Base-by-base conservation (phyloP, 2,113 vertebrate species). In the Corythoichthys intestinalis region DNA sequence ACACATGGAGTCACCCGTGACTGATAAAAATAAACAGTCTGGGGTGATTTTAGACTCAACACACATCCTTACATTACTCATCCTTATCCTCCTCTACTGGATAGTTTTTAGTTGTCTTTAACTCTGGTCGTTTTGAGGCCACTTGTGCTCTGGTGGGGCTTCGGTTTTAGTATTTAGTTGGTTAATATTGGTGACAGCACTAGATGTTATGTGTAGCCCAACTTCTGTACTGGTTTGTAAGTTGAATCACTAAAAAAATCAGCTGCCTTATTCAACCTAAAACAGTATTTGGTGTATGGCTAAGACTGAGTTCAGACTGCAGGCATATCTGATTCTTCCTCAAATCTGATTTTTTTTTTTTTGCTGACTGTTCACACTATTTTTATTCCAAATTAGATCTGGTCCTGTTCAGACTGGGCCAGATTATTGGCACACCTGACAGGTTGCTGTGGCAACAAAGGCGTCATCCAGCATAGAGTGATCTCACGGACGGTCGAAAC, bases 61-160 rank as follows among this genome's bases (percentile, higher is more conserved):
- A 73, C 63, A 66, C 53, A 70, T 59, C 70, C 76, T 28, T 72
- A 52, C 65, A 69, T 83, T 76, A 83, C 75, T 76, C 79, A 82
- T 59, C 63, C 72, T 58, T 53, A 53, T 34, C 71, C 72, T 85
- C 79, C 61, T 83, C 79, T 75, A 83, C 68, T 72, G 15, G 62
- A 17, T 65, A 66, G 77, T 69, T 74, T 76, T 62, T 75, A 52
- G 75, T 68, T 83, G 68, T 59, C 71, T 48, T 49, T 72, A 69
- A 74, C 71, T 81, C 75, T 83, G 57, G 69, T 81, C 89, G 90
- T 84, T 86, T 91, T 91, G 81, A 79, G 74, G 80, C 85, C 90
- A 91, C 87, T 91, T 92, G 88, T 91, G 78, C 38, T 4, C 61
- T 75, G 69, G 65, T 41, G 3, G 41, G 61, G 84, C 84, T 90